These are phyloP conservation scores for Chrysomallon squamiferum DNA, from an alignment of 1,140 invertebrate species.

Conservation along the genomic window DNA sequence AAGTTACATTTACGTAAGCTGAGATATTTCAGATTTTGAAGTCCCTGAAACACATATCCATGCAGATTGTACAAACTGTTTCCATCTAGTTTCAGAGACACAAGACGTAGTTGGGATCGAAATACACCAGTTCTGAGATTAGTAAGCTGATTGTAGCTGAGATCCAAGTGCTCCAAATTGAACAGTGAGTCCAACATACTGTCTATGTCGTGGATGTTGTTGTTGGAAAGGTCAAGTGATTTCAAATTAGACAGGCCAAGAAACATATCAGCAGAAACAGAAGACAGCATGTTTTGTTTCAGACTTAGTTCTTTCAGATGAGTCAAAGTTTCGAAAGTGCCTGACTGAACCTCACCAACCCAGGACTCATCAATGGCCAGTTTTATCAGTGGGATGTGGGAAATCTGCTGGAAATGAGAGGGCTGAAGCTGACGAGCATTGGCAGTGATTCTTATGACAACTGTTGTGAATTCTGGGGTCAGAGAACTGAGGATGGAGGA, in stretches of 20 bases:
- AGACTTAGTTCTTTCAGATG: conserved; percentile 31
- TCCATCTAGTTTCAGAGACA: conserved; percentile 29
- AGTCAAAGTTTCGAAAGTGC: conserved; percentile 22
- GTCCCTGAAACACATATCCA: conserved; percentile 28
- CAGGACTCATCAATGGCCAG: conserved; percentile 19
- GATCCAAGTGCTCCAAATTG: conserved; percentile 25
- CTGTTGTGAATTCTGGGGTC: not conserved
- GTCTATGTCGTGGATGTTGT: conserved; percentile 25
- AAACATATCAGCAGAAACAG: conserved; percentile 29
- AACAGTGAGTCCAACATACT: conserved; percentile 22
- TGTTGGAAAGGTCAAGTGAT: conserved; percentile 37
- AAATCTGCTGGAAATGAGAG: conserved; percentile 9
- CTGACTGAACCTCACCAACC: conserved; percentile 23
- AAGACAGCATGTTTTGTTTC: conserved; percentile 33
- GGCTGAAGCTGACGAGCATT: conserved; percentile 6
- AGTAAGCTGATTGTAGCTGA: conserved; percentile 29
- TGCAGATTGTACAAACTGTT: conserved; percentile 34
- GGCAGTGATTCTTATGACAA: not conserved
- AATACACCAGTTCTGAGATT: conserved; percentile 27
- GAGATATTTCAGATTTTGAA: conserved; percentile 25
- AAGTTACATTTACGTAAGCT: conserved; percentile 33
- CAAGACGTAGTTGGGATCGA: conserved; percentile 19
- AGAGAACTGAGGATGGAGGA: not conserved
- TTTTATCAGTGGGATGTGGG: not conserved
- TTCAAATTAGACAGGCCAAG: conserved; percentile 19